These are phyloP conservation scores for Drosophila austrosaltans DNA, from an alignment of 2,888 invertebrate genomes.

Conservation along the genomic window DNA sequence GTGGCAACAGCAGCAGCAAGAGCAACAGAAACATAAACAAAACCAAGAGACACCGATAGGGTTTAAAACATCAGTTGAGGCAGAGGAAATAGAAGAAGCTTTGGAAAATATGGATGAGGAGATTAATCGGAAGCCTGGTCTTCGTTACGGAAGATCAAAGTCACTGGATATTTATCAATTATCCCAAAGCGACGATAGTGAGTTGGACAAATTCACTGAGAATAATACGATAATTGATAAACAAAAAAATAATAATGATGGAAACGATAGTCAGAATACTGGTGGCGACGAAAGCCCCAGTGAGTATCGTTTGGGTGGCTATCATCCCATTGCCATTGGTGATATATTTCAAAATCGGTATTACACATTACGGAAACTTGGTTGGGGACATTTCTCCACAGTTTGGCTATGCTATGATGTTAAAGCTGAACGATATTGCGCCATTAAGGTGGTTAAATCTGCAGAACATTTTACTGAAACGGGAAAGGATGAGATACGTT, in stretches of 20 bases:
- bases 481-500: slow-evolving; percentile 98
- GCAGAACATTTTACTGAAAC: slow-evolving; percentile 99
- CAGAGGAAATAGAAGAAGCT: not conserved
- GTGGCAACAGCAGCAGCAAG: not conserved
- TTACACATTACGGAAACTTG: slow-evolving; percentile 90
- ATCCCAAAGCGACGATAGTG: not conserved
- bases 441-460: slow-evolving; percentile 99
- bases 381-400: slow-evolving; percentile 97
- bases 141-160: not conserved
- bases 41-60: not conserved
- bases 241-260: not conserved
- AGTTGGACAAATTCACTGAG: not conserved
- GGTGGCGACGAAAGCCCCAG: slow-evolving; percentile 89
- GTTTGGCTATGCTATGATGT: slow-evolving; percentile 99
- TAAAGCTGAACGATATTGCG: slow-evolving; percentile 95
- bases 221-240: not conserved
- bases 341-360: slow-evolving; percentile 88
- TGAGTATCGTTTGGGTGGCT: slow-evolving; percentile 98
- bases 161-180: not conserved
- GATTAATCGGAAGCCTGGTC: not conserved
- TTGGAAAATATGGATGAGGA: not conserved
- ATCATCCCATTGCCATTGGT: slow-evolving; percentile 98
- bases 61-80: too few species aligned
- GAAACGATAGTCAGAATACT: not conserved
- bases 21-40: not conserved